Base-by-base conservation (phyloP, 1,140 invertebrate genomes). In the Pachyrhynchus sulphureomaculatus region DNA sequence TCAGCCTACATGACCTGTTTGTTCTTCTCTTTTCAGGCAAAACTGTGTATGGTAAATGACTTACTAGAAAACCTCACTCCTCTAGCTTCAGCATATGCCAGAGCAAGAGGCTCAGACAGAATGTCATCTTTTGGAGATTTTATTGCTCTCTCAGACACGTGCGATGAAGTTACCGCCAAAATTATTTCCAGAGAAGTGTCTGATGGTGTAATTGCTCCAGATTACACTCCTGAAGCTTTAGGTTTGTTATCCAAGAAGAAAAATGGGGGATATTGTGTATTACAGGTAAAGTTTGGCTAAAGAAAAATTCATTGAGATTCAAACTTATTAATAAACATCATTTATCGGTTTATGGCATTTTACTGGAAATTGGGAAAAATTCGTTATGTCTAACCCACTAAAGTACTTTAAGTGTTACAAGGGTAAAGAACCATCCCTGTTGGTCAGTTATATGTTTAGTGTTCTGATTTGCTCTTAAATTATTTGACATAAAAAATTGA, bases 101-200 rank as follows among this genome's bases (percentile, higher is more conserved):
- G 96, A 61, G 97, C 96, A 0, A 83, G 97, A 77, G 95, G 96
- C 29, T 96, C 96, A 13, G 97, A 99, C 77, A 84, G 97, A 51
- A 99, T 99, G 97, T 98, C 95, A 4, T 98, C 96, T 9, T 99
- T 98, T 79, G 96, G 97, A 0, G 97, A 99, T 79, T 99, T 99
- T 76, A 85, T 99, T 33, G 94, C 95, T 9, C 74, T 99, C 0
- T 98, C 95, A 0, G 95, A 98, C 72, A 71, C 79, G 1, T 99
- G 96, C 76, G 97, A 99, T 79, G 84, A 82, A 21, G 65, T 86
- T 10, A 98, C 96, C 0, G 96, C 88, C 0, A 82, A 78, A 66
- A 86, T 90, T 17, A 88, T 90, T 34, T 86, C 87, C 0, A 76
- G 87, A 17, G 88, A 90, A 72, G 95, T 99, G 0, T 98, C 96